phyloP scores from a whole-genome alignment of 2,113 vertebrate species.

The Platichthys stellatus region DNA sequence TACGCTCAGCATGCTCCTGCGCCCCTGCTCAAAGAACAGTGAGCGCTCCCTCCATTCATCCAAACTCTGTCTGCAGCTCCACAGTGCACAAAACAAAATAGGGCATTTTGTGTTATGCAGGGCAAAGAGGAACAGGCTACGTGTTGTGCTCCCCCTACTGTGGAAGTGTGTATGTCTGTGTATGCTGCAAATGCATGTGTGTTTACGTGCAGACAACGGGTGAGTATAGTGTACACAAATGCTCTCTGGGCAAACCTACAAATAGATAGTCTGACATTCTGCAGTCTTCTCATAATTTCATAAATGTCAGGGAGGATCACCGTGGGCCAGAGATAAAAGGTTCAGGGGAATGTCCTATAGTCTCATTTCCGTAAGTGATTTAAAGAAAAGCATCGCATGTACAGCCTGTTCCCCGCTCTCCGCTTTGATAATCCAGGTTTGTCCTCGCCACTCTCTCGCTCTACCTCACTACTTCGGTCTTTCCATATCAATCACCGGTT shows the following conservation, averaged over 20 bases:
- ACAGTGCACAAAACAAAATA: conserved; percentile 20
- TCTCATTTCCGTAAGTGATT: conserved; percentile 45
- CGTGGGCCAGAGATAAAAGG: conserved; percentile 34
- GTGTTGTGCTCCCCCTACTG: background rate
- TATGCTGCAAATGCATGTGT: conserved; percentile 20
- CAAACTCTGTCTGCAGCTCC: conserved; percentile 15
- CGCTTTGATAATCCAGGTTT: conserved; percentile 51
- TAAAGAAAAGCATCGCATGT: conserved; percentile 36
- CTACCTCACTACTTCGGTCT: background rate
- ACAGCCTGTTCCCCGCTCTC: conserved; percentile 17
- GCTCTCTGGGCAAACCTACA: conserved; percentile 56
- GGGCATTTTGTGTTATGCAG: too few relatives aligned
- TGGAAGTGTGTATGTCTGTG: conserved; percentile 6
- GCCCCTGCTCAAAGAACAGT: conserved; percentile 45
- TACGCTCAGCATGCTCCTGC: conserved; percentile 48
- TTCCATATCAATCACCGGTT: conserved; percentile 48
- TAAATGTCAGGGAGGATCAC: conserved; percentile 62
- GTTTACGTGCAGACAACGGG: background rate
- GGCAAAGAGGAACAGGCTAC: background rate
- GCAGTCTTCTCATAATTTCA: conserved; percentile 69
- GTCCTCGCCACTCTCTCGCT: conserved; percentile 7
- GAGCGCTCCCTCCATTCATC: conserved; percentile 29
- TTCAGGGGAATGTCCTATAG: conserved; percentile 45
- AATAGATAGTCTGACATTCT: conserved; percentile 63
- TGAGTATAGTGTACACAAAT: background rate